Percentiles rank a stretch among this genome's conserved stretches.
These are phyloP conservation scores for Drosophila gunungcola DNA, from an alignment of 1,140 invertebrate species.

Conservation along the genomic window DNA sequence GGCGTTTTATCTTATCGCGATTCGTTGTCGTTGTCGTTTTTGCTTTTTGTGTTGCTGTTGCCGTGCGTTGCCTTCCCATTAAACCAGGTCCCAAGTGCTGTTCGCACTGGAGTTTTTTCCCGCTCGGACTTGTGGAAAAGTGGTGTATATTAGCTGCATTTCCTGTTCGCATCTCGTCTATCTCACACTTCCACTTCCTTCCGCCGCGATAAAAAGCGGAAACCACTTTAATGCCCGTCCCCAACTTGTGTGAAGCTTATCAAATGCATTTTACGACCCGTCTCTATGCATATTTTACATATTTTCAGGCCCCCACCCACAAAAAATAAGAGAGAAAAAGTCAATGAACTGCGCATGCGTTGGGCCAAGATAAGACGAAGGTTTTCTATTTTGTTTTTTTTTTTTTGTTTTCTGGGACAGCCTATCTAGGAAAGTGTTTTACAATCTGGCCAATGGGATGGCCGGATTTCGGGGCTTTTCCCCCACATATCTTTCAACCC, in stretches of 20 bases:
- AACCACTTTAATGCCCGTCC: constrained; percentile 42
- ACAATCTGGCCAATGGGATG: constrained; percentile 63
- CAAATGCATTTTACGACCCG: constrained; percentile 71
- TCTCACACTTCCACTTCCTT: constrained; percentile 77
- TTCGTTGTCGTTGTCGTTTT: constrained; percentile 8
- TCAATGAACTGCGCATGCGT: constrained; percentile 76
- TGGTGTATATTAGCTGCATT: constrained; percentile 71
- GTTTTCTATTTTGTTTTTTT: constrained; percentile 9
- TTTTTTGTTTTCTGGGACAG: constrained; percentile 28
- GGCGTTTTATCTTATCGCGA: constrained; percentile 69
- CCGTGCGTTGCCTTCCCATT: constrained; percentile 24
- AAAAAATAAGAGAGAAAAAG: constrained; percentile 17
- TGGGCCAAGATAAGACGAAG: constrained; percentile 63
- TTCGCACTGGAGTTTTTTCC: constrained; percentile 44
- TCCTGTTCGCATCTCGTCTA: constrained; percentile 61
- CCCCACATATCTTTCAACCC: constrained; percentile 22
- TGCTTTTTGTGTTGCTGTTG: constrained; percentile 11
- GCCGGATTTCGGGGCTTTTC: constrained; percentile 31
- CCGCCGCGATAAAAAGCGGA: constrained; percentile 69
- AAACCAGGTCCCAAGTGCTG: constrained; percentile 46
- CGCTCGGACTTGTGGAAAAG: constrained; percentile 57
- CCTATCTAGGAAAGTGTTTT: constrained; percentile 70
- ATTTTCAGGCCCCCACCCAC: constrained; percentile 25
- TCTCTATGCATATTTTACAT: constrained; percentile 59
- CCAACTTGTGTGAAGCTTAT: constrained; percentile 63